Evolutionary conservation across 2,113 vertebrate genomes (phyloP).

Genomic region (Epinephelus moara): DNA sequence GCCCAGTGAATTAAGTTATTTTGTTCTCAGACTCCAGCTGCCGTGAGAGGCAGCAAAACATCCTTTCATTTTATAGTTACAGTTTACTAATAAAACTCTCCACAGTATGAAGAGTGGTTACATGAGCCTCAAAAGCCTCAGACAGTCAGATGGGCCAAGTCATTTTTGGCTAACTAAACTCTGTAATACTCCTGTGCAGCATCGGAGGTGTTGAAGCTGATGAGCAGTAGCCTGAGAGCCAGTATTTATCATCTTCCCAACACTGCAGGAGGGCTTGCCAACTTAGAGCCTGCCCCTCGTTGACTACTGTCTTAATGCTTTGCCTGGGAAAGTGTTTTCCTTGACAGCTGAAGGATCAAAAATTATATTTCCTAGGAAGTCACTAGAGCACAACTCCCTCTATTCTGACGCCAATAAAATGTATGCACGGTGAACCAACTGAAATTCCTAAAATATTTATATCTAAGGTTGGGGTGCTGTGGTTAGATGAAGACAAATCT

Average conservation of each 20-base stretch:
- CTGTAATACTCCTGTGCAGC: not conserved
- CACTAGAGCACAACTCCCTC: not conserved
- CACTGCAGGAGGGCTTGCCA: not conserved
- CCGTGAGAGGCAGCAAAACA: too few species aligned
- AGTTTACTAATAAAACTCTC: too few species aligned
- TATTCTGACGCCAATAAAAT: not conserved
- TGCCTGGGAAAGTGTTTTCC: not conserved
- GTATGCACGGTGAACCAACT: not conserved
- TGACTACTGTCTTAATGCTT: not conserved
- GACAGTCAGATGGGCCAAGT: not conserved
- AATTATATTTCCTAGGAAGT: not conserved
- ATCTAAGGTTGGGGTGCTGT: not conserved
- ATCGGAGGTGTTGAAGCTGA: not conserved
- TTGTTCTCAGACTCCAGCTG: too few species aligned
- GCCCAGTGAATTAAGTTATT: too few species aligned
- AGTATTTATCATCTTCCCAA: not conserved
- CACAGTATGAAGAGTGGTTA: too few species aligned
- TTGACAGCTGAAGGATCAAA: not conserved
- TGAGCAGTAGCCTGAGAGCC: not conserved
- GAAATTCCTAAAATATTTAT: conserved; percentile 36
- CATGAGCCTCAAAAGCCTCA: not conserved
- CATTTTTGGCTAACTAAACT: not conserved
- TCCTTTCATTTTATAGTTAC: too few species aligned
- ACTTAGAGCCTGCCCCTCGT: not conserved
- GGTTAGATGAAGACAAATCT: conserved; percentile 44